Conservation (phyloP, 92 coral and sea anemone species). For the Porites lobata region DNA sequence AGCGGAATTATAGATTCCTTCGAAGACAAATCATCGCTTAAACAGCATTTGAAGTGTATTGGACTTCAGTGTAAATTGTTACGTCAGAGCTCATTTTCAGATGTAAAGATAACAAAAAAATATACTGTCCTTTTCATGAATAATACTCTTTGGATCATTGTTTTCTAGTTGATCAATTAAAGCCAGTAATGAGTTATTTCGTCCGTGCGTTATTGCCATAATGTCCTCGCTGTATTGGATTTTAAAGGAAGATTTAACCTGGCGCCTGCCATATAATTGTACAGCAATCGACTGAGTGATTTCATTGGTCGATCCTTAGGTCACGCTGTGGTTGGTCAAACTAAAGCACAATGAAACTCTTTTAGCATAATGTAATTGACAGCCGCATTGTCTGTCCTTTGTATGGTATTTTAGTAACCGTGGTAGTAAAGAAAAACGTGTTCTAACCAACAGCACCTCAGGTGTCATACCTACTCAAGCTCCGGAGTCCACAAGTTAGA, state of each 20-base stretch:
- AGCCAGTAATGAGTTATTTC: background rate
- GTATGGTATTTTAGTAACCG: conserved; percentile 75
- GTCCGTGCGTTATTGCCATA: background rate
- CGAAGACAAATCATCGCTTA: background rate
- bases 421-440: conserved; percentile 51
- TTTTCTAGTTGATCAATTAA: background rate
- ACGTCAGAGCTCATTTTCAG: background rate
- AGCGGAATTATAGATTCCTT: background rate
- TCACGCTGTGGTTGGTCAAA: conserved; percentile 48
- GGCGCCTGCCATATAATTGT: conserved; percentile 37
- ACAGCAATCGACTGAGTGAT: conserved; percentile 11
- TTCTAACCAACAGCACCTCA: conserved; percentile 46
- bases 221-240: conserved; percentile 9
- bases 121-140: background rate
- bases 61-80: background rate
- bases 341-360: conserved; percentile 64
- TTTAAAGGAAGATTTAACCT: background rate
- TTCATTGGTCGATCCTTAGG: conserved; percentile 26
- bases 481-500: conserved; percentile 1
- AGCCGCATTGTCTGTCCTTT: conserved; percentile 62
- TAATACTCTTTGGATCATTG: background rate
- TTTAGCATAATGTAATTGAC: conserved; percentile 82
- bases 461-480: conserved; percentile 28
- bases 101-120: background rate
- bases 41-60: background rate